Base-by-base conservation (phyloP, 2,888 invertebrate genomes). In the Calliscelio sp. region DNA sequence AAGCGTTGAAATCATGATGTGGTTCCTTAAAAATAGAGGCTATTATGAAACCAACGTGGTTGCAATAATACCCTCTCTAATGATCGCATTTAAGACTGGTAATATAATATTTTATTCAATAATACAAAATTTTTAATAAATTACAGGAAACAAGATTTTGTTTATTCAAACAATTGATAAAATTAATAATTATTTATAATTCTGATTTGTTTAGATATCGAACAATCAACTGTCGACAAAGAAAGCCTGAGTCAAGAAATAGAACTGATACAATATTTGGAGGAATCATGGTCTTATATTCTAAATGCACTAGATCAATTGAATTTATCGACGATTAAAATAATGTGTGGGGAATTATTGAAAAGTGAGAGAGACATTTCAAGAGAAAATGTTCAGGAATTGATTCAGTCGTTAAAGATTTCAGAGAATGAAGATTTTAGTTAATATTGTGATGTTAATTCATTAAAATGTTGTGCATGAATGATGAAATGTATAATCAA, bases 211-310 rank as follows among this genome's bases (percentile, higher is more conserved):
- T 25, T 28, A 81, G 81, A 59, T 38, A 20, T 81, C n/a, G 66
- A 82, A 14, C 38, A 24, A 25, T 14, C 46, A 2, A 7, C 7
- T 14, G 22, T 73, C n/a, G 20, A 20, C 11, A 65, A 70, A 18
- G 75, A 70, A 38, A 57, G 77, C 0, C 41, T 75, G 10, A 24
- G 24, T 18, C 63, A 81, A 63, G 81, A 81, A 68, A 55, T 28
- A 41, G 88, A 90, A 71, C 85, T 92, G 10, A 80, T 86, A 10
- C 82, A 88, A 10, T 89, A 89, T 65, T 85, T 90, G 32, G 85
- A 87, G 75, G 89, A 87, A 80, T 91, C 89, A 81, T 91, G 91
- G 90, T 44, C 65, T 86, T 25, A 89, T 89, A 63, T 81, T 4
- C 7, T 53, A 20, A 74, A 75, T n/a, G n/a, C 38, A 0, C 18